Evolutionary conservation across 1,140 invertebrate genomes (phyloP).

Genomic region (Drosophila trapezifrons): DNA sequence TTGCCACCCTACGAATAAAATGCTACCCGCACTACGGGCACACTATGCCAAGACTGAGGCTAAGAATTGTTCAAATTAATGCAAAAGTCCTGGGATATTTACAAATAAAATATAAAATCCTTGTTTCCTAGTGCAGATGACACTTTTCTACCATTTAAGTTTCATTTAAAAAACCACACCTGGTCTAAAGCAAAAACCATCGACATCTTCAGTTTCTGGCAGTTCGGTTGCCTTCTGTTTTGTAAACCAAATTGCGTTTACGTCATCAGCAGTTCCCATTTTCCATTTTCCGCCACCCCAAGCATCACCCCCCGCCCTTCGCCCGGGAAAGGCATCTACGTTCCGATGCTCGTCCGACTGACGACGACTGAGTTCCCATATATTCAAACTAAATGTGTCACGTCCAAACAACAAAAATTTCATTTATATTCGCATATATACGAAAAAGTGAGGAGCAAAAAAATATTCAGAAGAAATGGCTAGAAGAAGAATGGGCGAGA

Average conservation of each 20-base stretch:
- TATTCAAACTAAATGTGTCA: conserved; percentile 81
- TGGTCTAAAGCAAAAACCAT: conserved; percentile 2
- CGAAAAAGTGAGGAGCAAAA: conserved; percentile 23
- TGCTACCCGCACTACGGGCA: too few relatives aligned
- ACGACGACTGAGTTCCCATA: conserved; percentile 69
- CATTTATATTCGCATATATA: conserved; percentile 78
- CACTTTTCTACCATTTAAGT: neutral
- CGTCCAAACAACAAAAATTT: conserved; percentile 82
- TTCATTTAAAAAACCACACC: neutral
- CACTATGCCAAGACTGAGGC: too few relatives aligned
- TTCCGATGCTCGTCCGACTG: conserved; percentile 59
- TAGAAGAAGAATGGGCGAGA: conserved; percentile 29
- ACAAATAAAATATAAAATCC: too few relatives aligned
- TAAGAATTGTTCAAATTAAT: too few relatives aligned
- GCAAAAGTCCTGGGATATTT: too few relatives aligned
- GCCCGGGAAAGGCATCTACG: conserved; percentile 29
- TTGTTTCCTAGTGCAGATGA: too few relatives aligned
- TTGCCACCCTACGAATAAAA: too few relatives aligned
- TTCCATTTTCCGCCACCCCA: neutral
- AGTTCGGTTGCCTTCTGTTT: conserved; percentile 9
- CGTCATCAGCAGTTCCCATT: conserved; percentile 42
- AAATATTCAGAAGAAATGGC: conserved; percentile 28
- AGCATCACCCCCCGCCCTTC: too few relatives aligned
- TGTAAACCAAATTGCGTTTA: conserved; percentile 52
- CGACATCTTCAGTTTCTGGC: conserved; percentile 20